Conservation (phyloP, 2,888 invertebrate genomes). For the Digitonthophagus gazella region DNA sequence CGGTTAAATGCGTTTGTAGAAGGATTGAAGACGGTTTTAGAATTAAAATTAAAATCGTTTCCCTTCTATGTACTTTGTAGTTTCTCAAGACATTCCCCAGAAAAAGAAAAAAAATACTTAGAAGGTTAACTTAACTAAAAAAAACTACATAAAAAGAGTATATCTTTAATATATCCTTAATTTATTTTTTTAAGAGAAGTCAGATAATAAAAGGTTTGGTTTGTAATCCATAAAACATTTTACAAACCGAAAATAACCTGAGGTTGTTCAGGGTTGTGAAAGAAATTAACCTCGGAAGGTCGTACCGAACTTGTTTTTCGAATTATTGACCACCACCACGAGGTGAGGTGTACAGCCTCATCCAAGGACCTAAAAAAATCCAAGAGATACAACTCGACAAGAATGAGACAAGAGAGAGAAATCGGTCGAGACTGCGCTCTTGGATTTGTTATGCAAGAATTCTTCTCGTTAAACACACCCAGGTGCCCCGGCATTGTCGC, state of each 20-base stretch:
- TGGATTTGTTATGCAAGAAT: not conserved
- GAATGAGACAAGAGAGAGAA: not conserved
- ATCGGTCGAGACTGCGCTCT: not conserved
- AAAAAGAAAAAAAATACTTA: too few relatives aligned
- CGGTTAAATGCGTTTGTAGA: slow-evolving; percentile 17
- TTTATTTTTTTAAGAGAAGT: too few relatives aligned
- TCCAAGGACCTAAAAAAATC: not conserved
- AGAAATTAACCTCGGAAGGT: not conserved
- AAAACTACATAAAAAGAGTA: too few relatives aligned
- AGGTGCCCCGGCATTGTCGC: not conserved
- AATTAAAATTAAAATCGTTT: not conserved
- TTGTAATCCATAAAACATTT: too few relatives aligned
- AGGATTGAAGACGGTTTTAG: not conserved
- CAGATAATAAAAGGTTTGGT: too few relatives aligned
- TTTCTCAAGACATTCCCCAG: not conserved
- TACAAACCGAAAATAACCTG: too few relatives aligned
- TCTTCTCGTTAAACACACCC: not conserved
- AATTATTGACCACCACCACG: not conserved
- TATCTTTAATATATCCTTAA: too few relatives aligned
- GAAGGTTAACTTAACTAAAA: too few relatives aligned
- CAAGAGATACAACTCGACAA: not conserved
- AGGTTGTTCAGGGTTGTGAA: too few relatives aligned
- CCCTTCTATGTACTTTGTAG: not conserved
- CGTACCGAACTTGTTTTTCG: not conserved
- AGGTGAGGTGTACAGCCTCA: not conserved